These are phyloP conservation scores for Drosophila formosana DNA, from an alignment of 2,888 invertebrate species.

Conservation along the genomic window DNA sequence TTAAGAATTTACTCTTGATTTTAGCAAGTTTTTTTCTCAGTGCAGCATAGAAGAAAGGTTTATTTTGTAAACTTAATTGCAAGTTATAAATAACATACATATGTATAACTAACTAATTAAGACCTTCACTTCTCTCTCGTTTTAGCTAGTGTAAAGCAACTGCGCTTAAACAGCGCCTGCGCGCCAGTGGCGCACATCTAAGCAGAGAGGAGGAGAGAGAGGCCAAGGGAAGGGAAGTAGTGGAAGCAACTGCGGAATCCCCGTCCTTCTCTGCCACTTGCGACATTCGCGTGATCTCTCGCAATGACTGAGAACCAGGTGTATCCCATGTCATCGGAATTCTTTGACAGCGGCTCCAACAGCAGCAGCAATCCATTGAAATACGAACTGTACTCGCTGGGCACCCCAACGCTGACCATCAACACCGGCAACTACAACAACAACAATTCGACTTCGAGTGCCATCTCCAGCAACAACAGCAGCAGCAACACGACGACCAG, in stretches of 20 bases:
- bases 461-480: slow-evolving; percentile 33
- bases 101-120: too few relatives aligned
- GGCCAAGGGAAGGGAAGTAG: background rate
- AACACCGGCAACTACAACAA: slow-evolving; percentile 55
- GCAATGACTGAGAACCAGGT: slow-evolving; percentile 85
- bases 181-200: slow-evolving; percentile 44
- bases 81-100: too few relatives aligned
- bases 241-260: background rate
- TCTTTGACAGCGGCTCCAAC: slow-evolving; percentile 85
- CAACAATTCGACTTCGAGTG: slow-evolving; percentile 29
- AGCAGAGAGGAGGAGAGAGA: background rate
- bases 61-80: too few relatives aligned
- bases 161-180: slow-evolving; percentile 56
- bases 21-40: too few relatives aligned
- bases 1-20: too few relatives aligned
- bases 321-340: slow-evolving; percentile 84
- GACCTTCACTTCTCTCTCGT: slow-evolving; percentile 14
- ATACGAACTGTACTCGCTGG: slow-evolving; percentile 82
- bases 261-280: background rate
- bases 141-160: slow-evolving; percentile 53
- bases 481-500: slow-evolving; percentile 45
- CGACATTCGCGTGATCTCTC: slow-evolving; percentile 30
- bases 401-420: slow-evolving; percentile 70
- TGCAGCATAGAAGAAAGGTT: too few relatives aligned
- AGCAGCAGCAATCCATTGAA: slow-evolving; percentile 84